Evolutionary conservation across 2,888 invertebrate species (phyloP).

Genomic region (Ophioninae sp.): DNA sequence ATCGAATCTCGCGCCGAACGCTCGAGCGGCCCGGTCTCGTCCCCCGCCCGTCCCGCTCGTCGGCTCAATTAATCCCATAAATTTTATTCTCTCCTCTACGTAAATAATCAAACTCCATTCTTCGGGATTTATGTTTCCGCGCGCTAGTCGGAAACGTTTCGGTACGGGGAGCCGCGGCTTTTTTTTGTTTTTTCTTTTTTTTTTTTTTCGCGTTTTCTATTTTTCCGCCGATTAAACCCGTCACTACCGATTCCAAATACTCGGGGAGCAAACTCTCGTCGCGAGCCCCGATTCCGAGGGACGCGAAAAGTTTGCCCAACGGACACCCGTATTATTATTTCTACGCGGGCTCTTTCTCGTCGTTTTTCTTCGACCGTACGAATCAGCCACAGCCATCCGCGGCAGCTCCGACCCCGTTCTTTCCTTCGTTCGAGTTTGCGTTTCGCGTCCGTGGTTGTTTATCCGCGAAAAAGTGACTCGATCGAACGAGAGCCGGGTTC

Average conservation of each 20-base stretch:
- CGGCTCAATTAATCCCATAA: slow-evolving; percentile 34
- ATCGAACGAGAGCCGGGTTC: no score
- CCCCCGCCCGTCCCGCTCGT: slow-evolving; percentile 18
- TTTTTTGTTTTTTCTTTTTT: no score
- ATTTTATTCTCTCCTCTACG: slow-evolving; percentile 13
- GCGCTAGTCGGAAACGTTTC: neutral
- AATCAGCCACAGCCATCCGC: no score
- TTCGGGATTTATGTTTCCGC: neutral
- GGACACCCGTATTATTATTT: no score
- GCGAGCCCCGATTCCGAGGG: no score
- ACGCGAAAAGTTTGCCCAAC: no score
- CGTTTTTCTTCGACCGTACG: no score
- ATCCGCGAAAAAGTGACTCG: no score
- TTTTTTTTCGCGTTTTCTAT: neutral
- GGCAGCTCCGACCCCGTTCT: no score
- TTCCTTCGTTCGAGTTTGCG: no score
- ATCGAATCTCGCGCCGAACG: slow-evolving; percentile 45
- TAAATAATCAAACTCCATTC: neutral
- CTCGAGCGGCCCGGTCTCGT: slow-evolving; percentile 3
- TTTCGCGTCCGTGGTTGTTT: no score
- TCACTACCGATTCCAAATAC: neutral
- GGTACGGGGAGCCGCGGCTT: neutral
- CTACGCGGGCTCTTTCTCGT: neutral
- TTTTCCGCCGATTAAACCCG: neutral
- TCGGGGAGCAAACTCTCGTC: no score